phyloP scores from a whole-genome alignment of 2,797 vertebrate species.

The Amblyopsis hoosieri region DNA sequence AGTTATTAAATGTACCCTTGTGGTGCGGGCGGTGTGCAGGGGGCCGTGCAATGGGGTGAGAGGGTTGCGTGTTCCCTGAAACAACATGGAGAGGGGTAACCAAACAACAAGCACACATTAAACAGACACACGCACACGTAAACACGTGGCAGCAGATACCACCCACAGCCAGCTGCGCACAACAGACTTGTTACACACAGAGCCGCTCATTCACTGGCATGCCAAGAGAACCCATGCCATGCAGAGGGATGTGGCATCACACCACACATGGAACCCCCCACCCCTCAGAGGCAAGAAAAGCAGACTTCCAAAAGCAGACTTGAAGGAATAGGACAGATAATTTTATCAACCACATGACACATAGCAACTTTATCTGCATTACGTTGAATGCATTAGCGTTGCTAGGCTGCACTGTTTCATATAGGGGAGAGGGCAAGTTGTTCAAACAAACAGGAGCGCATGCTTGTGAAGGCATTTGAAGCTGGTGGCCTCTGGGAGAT shows the following conservation, averaged over 20 bases:
- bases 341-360: constrained; percentile 45
- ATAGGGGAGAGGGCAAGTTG: constrained; percentile 18
- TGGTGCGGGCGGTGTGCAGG: constrained; percentile 73
- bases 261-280: constrained; percentile 35
- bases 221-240: constrained; percentile 50
- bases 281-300: neutral
- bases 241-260: constrained; percentile 45
- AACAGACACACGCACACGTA: constrained; percentile 33
- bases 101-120: constrained; percentile 48
- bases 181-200: constrained; percentile 41
- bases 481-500: constrained; percentile 36
- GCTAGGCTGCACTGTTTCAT: constrained; percentile 29
- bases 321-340: constrained; percentile 19
- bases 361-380: constrained; percentile 29
- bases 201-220: constrained; percentile 46
- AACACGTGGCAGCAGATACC: constrained; percentile 24
- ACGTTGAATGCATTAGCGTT: constrained; percentile 46
- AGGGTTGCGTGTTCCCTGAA: constrained; percentile 81
- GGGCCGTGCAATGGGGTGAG: constrained; percentile 76
- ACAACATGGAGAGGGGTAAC: constrained; percentile 78
- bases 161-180: constrained; percentile 35
- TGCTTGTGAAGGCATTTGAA: constrained; percentile 35
- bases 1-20: constrained; percentile 78
- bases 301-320: neutral
- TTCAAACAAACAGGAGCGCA: constrained; percentile 30